phyloP scores from a whole-genome alignment of 2,888 invertebrate genomes.

The Ganaspis brasiliensis region DNA sequence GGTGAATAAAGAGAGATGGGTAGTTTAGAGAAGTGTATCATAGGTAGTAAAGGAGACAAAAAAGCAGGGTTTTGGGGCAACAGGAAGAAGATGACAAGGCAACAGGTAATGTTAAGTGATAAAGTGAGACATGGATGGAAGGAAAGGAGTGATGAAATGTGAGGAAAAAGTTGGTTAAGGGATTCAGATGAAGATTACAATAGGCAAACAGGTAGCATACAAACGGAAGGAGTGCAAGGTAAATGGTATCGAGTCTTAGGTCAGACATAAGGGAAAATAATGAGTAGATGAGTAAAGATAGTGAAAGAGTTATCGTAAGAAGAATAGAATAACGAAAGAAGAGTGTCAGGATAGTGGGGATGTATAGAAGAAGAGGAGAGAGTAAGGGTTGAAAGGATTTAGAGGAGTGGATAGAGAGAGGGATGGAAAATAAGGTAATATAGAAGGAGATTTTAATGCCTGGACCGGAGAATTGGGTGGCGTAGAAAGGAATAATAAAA shows the following conservation, averaged over 20 bases:
- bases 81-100: too few relatives aligned
- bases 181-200: not conserved
- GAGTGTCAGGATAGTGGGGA: constrained; percentile 33
- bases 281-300: constrained; percentile 29
- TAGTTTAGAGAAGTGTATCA: too few relatives aligned
- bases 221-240: not conserved
- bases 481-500: too few relatives aligned
- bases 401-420: not conserved
- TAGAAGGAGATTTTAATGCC: constrained; percentile 52
- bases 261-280: not conserved
- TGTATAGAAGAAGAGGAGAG: constrained; percentile 32
- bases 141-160: not conserved
- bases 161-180: not conserved
- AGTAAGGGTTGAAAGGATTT: not conserved
- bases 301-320: not conserved
- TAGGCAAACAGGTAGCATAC: not conserved
- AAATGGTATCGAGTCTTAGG: not conserved
- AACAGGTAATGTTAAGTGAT: too few relatives aligned
- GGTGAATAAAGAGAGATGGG: too few relatives aligned
- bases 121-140: not conserved
- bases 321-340: not conserved
- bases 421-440: constrained; percentile 18
- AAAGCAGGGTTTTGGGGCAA: too few relatives aligned
- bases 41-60: too few relatives aligned
- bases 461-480: too few relatives aligned